Base-by-base conservation (phyloP, 1,140 invertebrate species). In the Aphis craccivora region DNA sequence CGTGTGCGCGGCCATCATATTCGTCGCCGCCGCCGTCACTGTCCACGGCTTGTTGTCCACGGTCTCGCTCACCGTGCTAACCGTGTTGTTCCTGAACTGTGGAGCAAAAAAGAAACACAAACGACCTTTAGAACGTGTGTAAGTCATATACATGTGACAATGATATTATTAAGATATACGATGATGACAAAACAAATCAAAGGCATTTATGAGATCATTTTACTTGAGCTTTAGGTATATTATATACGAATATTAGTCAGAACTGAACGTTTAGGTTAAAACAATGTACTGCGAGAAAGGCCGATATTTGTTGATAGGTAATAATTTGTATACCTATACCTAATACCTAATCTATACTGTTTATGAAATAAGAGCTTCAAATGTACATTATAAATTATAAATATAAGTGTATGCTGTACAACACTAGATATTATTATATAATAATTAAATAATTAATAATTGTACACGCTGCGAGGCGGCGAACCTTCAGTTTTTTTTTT, bases 1-100 rank as follows among this genome's bases (percentile, higher is more conserved):
- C 55, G 89, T 67, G 37, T n/a, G 48, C 48, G 89, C 53, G 20
- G 30, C 23, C 88, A n/a, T 23, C 35, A 40, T 40, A 2, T 22
- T 30, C 11, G 35, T 18, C 25, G 40, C 43, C 11, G 51, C 51
- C n/a, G 89, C 11, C 22, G 87, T 6, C 14, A 37, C 30, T 81
- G 30, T 86, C n/a, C 60, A 76, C 14, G 60, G 60, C 11, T 84
- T 84, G 45, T 35, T 37, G 35, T n/a, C n/a, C 6, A 93, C 40
- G 9, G 91, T 53, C 35, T 93, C 91, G 48, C 91, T 93, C 20
- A 93, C 91, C 23, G 91, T 93, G 35, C 0, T 53, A 25, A 93
- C 91, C 37, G 53, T 84, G 48, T 86, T 83, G 2, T 37, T 93
- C 30, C 84, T 93, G 35, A 86, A 93, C 91, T 93, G 48, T 43